Evolutionary conservation across 2,797 vertebrate genomes (phyloP).

Genomic region (Phyllotis vaccarum): DNA sequence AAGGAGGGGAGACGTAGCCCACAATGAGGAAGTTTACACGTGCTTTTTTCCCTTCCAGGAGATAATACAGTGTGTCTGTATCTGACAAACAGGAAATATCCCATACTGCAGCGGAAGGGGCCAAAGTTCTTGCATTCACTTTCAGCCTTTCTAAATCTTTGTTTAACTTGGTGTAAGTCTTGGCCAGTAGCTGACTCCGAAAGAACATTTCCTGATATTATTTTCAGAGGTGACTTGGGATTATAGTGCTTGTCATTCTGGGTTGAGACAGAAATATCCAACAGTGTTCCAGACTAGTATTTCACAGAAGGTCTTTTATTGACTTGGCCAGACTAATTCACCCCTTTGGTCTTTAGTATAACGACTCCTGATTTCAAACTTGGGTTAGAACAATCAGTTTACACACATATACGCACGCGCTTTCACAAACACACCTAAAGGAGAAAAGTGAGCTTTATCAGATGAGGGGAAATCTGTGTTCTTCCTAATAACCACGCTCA

Average conservation of each 20-base stretch:
- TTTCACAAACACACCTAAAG: slow-evolving; percentile 56
- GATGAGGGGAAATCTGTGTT: slow-evolving; percentile 32
- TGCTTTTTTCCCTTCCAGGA: slow-evolving; percentile 8
- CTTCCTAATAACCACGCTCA: slow-evolving; percentile 72
- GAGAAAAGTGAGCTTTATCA: slow-evolving; percentile 64
- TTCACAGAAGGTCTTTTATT: slow-evolving; percentile 54
- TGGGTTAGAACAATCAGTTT: slow-evolving; percentile 45
- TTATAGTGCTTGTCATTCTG: slow-evolving; percentile 52
- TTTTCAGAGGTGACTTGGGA: slow-evolving; percentile 67
- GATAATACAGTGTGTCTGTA: not conserved
- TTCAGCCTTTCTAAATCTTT: slow-evolving; percentile 64
- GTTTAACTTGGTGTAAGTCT: slow-evolving; percentile 72
- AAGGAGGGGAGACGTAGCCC: slow-evolving; percentile 52
- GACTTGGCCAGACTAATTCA: slow-evolving; percentile 76
- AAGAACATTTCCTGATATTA: slow-evolving; percentile 70
- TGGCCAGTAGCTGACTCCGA: slow-evolving; percentile 69
- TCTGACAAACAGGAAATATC: slow-evolving; percentile 78
- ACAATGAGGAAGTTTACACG: not conserved
- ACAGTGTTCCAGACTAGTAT: slow-evolving; percentile 13
- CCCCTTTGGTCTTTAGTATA: slow-evolving; percentile 57
- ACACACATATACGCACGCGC: not conserved
- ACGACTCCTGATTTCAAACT: slow-evolving; percentile 72
- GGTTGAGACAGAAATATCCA: slow-evolving; percentile 49
- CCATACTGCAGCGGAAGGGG: slow-evolving; percentile 17
- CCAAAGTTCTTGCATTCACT: slow-evolving; percentile 67